Conservation (phyloP, 2,113 vertebrate species). For the Paratilapia polleni region DNA sequence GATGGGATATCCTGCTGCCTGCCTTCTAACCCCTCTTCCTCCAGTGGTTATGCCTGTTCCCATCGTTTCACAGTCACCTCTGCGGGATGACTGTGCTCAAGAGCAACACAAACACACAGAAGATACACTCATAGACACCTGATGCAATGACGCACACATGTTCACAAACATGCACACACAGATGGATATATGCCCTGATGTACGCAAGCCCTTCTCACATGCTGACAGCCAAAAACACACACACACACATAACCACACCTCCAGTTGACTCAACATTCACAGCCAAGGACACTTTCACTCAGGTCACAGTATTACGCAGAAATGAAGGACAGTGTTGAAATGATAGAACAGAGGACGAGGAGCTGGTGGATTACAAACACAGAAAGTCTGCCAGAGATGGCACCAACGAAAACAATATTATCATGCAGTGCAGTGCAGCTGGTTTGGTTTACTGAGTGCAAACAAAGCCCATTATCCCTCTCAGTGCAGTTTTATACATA, state of each 20-base stretch:
- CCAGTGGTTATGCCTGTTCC: conserved; percentile 57
- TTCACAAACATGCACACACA: not conserved
- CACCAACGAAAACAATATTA: conserved; percentile 58
- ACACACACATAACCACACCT: conserved; percentile 27
- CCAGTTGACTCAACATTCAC: conserved; percentile 59
- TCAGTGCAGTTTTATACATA: conserved; percentile 34
- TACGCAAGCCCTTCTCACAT: conserved; percentile 39
- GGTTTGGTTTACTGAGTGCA: conserved; percentile 47
- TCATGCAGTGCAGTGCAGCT: conserved; percentile 54
- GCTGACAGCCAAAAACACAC: conserved; percentile 48
- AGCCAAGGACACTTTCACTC: conserved; percentile 59
- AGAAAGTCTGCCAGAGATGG: conserved; percentile 53
- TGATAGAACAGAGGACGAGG: conserved; percentile 18
- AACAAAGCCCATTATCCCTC: conserved; percentile 49
- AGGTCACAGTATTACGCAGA: conserved; percentile 43
- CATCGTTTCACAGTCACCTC: conserved; percentile 62
- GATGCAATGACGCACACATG: conserved; percentile 36
- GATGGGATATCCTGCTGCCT: conserved; percentile 81
- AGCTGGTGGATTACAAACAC: conserved; percentile 45
- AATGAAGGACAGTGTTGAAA: conserved; percentile 58
- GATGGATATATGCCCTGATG: conserved; percentile 38
- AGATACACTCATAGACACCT: conserved; percentile 27
- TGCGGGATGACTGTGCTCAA: conserved; percentile 34
- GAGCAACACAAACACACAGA: conserved; percentile 24
- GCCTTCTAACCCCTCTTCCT: conserved; percentile 72